phyloP scores from a whole-genome alignment of 2,888 invertebrate genomes.

The Oscheius sp. region DNA sequence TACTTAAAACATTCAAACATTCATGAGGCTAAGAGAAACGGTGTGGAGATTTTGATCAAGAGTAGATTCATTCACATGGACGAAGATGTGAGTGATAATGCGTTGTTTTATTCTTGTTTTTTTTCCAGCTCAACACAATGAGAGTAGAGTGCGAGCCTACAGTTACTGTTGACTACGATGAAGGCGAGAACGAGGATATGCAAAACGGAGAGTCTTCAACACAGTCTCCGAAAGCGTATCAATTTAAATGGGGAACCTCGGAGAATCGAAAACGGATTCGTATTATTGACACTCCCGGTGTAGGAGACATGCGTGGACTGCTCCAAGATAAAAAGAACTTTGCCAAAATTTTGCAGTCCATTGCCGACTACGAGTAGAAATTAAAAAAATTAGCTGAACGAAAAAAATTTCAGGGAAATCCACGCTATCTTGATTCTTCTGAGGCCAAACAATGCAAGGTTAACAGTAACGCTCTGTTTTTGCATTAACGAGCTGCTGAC shows the following conservation, averaged over 20 bases:
- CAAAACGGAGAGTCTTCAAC: constrained; percentile 20
- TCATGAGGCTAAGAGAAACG: constrained; percentile 17
- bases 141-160: constrained; percentile 20
- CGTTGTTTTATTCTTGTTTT: no score
- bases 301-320: constrained; percentile 27
- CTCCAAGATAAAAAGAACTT: constrained; percentile 29
- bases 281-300: constrained; percentile 33
- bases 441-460: constrained; percentile 47
- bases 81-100: constrained; percentile 3
- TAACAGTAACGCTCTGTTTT: constrained; percentile 49
- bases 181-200: constrained; percentile 11
- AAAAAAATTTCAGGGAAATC: constrained; percentile 34
- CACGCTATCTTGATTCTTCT: constrained; percentile 55
- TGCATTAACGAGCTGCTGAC: constrained; percentile 61
- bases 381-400: neutral
- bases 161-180: neutral
- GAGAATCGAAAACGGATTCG: constrained; percentile 14
- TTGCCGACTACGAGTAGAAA: constrained; percentile 22
- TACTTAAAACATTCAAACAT: constrained; percentile 23
- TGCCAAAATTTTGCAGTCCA: constrained; percentile 16
- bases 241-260: constrained; percentile 8
- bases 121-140: constrained; percentile 24
- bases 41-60: constrained; percentile 32
- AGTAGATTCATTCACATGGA: constrained; percentile 18
- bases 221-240: constrained; percentile 17